A percentile compares a stretch with the other conserved stretches of the same genome.
Evolutionary conservation across 2,797 vertebrate species (phyloP).

Genomic region (Malacoctenus gilli): DNA sequence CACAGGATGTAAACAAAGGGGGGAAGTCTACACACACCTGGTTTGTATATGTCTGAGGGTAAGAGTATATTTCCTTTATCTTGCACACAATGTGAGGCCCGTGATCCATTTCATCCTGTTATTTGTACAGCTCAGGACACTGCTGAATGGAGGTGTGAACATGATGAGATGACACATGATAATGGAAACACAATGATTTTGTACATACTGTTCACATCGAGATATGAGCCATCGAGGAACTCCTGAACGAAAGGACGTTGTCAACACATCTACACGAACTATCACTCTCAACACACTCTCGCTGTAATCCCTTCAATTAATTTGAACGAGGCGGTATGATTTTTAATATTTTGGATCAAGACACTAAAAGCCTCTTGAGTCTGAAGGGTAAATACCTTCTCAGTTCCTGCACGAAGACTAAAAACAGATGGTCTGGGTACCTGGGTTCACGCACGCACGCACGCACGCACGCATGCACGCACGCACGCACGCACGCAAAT

Average conservation of each 20-base stretch:
- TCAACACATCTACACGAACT: too few species aligned
- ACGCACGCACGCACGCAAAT: not conserved
- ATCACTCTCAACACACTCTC: not conserved
- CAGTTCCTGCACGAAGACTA: not conserved
- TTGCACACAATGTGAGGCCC: constrained; percentile 3
- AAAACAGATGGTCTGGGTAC: not conserved
- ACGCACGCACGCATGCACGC: too few species aligned
- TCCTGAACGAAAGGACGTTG: not conserved
- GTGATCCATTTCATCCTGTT: constrained; percentile 22
- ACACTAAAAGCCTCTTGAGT: not conserved
- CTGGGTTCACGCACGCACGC: not conserved
- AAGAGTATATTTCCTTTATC: constrained; percentile 17
- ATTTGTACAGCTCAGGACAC: constrained; percentile 11
- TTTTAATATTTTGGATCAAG: not conserved
- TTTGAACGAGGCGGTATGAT: too few species aligned
- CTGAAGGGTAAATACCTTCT: not conserved
- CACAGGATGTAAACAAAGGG: constrained; percentile 19
- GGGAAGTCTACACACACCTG: not conserved
- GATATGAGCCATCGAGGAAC: not conserved
- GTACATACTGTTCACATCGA: constrained; percentile 3
- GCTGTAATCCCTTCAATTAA: too few species aligned
- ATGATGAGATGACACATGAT: constrained; percentile 14
- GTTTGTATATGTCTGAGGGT: constrained; percentile 13
- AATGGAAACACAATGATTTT: constrained; percentile 10
- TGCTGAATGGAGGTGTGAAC: constrained; percentile 28